Evolutionary conservation across 2,113 vertebrate genomes (phyloP), one percentile per base, ranked within the genome.

Genomic region (Eonycteris spelaea): DNA sequence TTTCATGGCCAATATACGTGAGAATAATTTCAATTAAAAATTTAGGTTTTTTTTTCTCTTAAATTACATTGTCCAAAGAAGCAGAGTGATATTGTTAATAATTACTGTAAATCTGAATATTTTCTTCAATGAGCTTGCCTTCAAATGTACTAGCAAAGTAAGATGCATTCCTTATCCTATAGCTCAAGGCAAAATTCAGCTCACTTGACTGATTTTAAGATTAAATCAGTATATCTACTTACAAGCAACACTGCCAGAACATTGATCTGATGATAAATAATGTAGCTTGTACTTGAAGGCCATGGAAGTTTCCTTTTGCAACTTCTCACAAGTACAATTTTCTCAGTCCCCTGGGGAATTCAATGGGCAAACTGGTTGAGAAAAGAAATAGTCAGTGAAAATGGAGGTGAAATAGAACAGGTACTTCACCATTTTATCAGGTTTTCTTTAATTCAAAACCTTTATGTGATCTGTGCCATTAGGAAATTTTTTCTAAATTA

Each of bases 201-300:
- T 98, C 38, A 96, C 70, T 90, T 0, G 0, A 97, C 87, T 97
- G 80, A 94, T 86, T 15, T 94, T 75, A 57, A 96, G 91, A 97
- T 75, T 97, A 82, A 70, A 95, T 94, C 85, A 90, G 14, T 94
- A 35, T 86, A 68, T 94, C 97, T 80, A 30, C 95, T 98, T 84
- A 77, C 30, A 97, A 96, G 95, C 48, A 95, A n/a, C 86, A 78
- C 48, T 94, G 79, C 78, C 93, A 97, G 61, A 95, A 94, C 53
- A 95, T 86, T 95, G 79, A 96, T 92, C 75, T 63, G 82, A 94
- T 73, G 73, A 90, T 80, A 97, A 97, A 97, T 96, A 95, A 96
- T 68, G 87, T 88, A 95, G 79, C 80, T 65, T 71, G 13, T 55
- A 94, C 86, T 95, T 92, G 86, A 90, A 98, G 67, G 80, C 40